Base-by-base conservation (phyloP, 2,888 invertebrate genomes). In the Trichopoda pennipes region DNA sequence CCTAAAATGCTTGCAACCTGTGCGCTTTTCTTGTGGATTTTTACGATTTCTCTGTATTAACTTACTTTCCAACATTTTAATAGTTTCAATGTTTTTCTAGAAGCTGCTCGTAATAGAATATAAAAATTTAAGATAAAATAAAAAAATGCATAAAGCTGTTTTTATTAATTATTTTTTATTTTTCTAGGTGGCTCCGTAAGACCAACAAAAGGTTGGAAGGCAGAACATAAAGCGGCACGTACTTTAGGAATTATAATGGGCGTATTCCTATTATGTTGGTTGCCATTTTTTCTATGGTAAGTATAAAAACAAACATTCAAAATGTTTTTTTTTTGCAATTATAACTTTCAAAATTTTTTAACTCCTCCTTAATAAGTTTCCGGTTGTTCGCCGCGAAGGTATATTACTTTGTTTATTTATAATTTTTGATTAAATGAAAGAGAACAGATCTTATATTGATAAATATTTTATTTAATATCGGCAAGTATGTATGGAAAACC, bases 211-310 rank as follows among this genome's bases (percentile, higher is more conserved):
- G 96, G 96, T 85, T 96, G 96, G 96, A 92, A 96, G 83, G 96
- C 96, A 9, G 97, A 97, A 88, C 97, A 97, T 91, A 97, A 97
- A 90, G 98, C 98, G 1, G 98, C 98, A 53, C 94, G 98, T 88
- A 99, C 98, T 63, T 93, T 98, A 53, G 98, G 98, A 85, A 97
- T 98, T 88, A 98, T 99, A 86, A 98, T 99, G 94, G 98, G 98
- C 47, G 97, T 97, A 35, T 98, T 98, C 92, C 93, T 98, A 85
- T 92, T 98, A 76, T 98, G 98, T 91, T 98, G 98, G 97, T 93
- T 98, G 86, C 98, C 98, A 68, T 98, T 98, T 93, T 98, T 98
- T 92, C 93, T 97, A 53, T 98, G 98, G 98, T 98, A 93, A 94
- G 94, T 92, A 85, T 86, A 19, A 6, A 38, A 21, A 28, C 7